A percentile compares a stretch with the other conserved stretches of the same genome.
Evolutionary conservation across 2,113 vertebrate genomes (phyloP).

Genomic region (Aegotheles bennettii): DNA sequence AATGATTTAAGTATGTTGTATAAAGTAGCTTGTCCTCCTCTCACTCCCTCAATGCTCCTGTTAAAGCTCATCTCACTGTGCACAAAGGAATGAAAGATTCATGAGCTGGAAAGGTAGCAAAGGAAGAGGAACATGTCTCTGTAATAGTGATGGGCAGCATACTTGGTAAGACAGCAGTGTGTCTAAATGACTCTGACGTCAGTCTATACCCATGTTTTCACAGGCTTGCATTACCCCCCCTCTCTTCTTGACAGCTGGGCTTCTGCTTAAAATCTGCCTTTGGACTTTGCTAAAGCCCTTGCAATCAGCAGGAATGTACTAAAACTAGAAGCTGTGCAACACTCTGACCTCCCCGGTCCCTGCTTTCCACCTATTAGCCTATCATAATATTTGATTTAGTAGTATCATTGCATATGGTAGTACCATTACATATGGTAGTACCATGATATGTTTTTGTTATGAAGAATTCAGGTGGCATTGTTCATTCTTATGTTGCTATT

Average conservation of each 20-base stretch:
- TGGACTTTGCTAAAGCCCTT: background rate
- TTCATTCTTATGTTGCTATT: background rate
- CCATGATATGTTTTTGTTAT: background rate
- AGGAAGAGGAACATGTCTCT: background rate
- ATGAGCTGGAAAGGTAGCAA: background rate
- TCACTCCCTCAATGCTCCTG: background rate
- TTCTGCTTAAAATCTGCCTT: background rate
- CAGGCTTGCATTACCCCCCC: fast-evolving
- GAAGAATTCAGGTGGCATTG: background rate
- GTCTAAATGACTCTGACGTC: background rate
- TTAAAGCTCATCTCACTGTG: background rate
- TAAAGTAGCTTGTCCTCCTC: background rate
- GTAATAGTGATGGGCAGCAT: background rate
- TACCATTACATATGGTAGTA: background rate
- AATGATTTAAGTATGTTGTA: background rate
- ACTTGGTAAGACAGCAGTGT: background rate
- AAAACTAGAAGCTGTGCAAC: background rate
- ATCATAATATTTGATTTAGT: background rate
- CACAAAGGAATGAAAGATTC: slow-evolving; percentile 1
- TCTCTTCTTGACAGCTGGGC: background rate
- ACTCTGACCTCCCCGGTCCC: background rate
- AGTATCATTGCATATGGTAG: too few species aligned
- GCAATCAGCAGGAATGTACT: background rate
- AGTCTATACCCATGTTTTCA: background rate
- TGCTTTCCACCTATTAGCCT: background rate